Conservation (phyloP, 2,888 invertebrate species). For the Amblyteles armatorius region DNA sequence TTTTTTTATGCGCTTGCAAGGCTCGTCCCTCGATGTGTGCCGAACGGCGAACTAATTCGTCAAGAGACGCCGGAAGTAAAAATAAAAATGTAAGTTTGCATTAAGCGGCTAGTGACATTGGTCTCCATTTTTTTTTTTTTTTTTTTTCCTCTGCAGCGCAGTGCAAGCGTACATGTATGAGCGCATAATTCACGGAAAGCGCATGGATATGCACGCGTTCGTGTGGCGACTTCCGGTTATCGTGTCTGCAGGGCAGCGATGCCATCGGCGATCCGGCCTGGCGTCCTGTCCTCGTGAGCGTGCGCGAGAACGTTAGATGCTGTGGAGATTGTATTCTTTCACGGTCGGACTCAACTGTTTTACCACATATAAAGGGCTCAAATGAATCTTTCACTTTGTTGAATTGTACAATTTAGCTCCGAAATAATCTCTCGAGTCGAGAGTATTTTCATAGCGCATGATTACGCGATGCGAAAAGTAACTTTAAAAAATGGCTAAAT, state of each 20-base stretch:
- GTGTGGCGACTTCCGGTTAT: constrained; percentile 67
- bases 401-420: neutral
- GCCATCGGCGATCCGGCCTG: constrained; percentile 6
- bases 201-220: constrained; percentile 48
- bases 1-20: neutral
- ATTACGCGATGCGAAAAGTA: too few relatives aligned
- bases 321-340: neutral
- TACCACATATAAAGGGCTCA: neutral
- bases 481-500: too few relatives aligned
- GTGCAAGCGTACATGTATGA: constrained; percentile 41
- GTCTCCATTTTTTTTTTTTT: neutral
- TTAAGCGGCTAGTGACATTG: neutral
- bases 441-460: too few relatives aligned
- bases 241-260: constrained; percentile 43
- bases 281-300: constrained; percentile 8
- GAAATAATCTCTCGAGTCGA: too few relatives aligned
- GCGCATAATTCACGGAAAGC: constrained; percentile 8
- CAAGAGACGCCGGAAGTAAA: neutral
- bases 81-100: neutral
- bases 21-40: neutral
- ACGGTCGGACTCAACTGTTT: neutral
- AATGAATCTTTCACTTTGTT: neutral
- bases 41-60: neutral
- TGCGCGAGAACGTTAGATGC: constrained; percentile 1
- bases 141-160: neutral